Evolutionary conservation across 2,888 invertebrate species (phyloP).

Genomic region (Tineola bisselliella): DNA sequence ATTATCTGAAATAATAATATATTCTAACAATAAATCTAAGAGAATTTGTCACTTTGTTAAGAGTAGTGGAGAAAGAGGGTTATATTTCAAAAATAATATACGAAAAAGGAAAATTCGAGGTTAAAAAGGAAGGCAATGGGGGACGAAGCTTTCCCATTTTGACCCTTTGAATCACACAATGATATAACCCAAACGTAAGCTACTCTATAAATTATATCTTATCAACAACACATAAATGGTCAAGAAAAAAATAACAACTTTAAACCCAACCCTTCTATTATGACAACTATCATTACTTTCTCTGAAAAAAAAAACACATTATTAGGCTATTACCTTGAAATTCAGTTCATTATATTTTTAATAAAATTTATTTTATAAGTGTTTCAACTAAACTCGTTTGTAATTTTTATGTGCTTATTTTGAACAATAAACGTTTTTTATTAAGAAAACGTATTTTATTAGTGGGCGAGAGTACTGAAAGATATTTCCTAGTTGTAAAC

Average conservation of each 20-base stretch:
- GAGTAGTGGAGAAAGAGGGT: background rate
- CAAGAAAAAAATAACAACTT: background rate
- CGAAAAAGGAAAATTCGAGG: background rate
- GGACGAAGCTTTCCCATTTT: conserved; percentile 9
- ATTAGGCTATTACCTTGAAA: too few species aligned
- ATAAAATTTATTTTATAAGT: too few species aligned
- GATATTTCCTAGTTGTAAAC: too few species aligned
- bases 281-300: background rate
- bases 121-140: conserved; percentile 5
- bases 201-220: conserved; percentile 11
- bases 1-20: background rate
- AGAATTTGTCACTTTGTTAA: background rate
- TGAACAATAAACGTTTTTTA: too few species aligned
- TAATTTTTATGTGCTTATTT: too few species aligned
- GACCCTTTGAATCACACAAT: conserved; percentile 1
- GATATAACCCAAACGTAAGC: conserved; percentile 7
- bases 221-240: conserved; percentile 8
- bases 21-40: background rate
- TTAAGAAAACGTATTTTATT: too few species aligned
- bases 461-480: too few species aligned
- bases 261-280: background rate
- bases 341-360: too few species aligned
- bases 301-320: background rate
- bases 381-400: too few species aligned
- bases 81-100: background rate